Percentiles rank a stretch among this genome's conserved stretches.
phyloP scores from a whole-genome alignment of 2,888 invertebrate species.

The Bibio marci region DNA sequence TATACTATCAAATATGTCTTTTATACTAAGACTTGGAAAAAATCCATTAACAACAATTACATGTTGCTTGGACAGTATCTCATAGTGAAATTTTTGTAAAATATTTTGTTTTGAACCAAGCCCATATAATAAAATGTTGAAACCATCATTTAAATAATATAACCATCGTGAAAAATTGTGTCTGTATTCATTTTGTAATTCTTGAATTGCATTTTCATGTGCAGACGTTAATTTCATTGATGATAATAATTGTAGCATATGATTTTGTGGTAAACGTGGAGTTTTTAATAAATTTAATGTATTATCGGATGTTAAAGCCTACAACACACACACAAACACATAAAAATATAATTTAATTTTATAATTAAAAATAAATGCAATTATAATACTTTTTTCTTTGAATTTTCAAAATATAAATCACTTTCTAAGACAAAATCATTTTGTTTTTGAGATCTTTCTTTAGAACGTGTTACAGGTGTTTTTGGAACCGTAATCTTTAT shows the following conservation, averaged over 20 bases:
- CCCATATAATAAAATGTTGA: constrained; percentile 73
- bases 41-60: constrained; percentile 80
- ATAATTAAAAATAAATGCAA: constrained; percentile 6
- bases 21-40: constrained; percentile 76
- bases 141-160: constrained; percentile 59
- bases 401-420: constrained; percentile 50
- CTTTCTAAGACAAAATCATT: constrained; percentile 42
- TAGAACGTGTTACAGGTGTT: constrained; percentile 18
- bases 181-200: constrained; percentile 38
- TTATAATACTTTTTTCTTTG: constrained; percentile 34
- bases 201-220: constrained; percentile 39
- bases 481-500: constrained; percentile 14
- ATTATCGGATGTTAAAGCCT: constrained; percentile 57
- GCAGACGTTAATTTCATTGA: constrained; percentile 33
- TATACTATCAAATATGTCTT: constrained; percentile 62
- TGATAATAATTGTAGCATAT: constrained; percentile 39
- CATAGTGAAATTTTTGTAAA: constrained; percentile 54
- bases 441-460: constrained; percentile 15
- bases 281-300: constrained; percentile 59
- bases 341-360: constrained; percentile 1
- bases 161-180: constrained; percentile 54
- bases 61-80: constrained; percentile 39
- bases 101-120: constrained; percentile 75
- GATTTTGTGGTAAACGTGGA: constrained; percentile 48
- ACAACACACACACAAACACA: no score